Evolutionary conservation across 2,888 invertebrate genomes (phyloP), one percentile per base, ranked within the genome.

Genomic region (Cataglyphis livida): DNA sequence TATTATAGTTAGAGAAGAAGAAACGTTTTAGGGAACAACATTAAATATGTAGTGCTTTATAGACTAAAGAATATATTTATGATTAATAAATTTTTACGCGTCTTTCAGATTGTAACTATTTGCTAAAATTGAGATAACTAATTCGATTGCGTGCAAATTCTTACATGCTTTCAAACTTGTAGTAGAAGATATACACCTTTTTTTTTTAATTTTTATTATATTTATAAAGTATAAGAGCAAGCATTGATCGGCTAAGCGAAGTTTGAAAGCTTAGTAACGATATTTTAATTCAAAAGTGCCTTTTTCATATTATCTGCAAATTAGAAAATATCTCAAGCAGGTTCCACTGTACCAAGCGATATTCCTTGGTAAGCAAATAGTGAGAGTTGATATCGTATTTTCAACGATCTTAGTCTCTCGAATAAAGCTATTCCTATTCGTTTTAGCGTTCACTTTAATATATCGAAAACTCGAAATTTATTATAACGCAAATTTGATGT

Each of bases 231-330:
- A 71, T 38, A 21, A 57, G 35, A 54, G 41, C 57, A 44, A 57
- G 41, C 66, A 57, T 71, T 18, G 57, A 12, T 71, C 44, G 21
- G 59, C 44, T 71, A 59, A 71, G 44, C 78, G 7, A 59, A 44
- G 73, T 73, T 79, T 59, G 68, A 73, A 44, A 79, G 78, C 78
- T 71, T 79, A 44, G 59, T 44, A 71, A 79, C 21, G 44, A 79
- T 73, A 71, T 79, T 79, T 79, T 79, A 12, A 79, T 79, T 79
- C 18, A 64, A 25, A 79, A 79, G 78, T 79, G 78, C 78, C 78
- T 79, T 79, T 70, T 71, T 21, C 28, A 59, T 78, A 78, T 76
- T 70, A n/a, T 78, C 78, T 71, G 78, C 78, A 66, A 28, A 68
- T 78, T 78, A 78, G 78, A 70, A 57, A 44, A 70, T 41, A 78